phyloP scores from a whole-genome alignment of 2,113 vertebrate genomes.

The Triplophysa rosa region DNA sequence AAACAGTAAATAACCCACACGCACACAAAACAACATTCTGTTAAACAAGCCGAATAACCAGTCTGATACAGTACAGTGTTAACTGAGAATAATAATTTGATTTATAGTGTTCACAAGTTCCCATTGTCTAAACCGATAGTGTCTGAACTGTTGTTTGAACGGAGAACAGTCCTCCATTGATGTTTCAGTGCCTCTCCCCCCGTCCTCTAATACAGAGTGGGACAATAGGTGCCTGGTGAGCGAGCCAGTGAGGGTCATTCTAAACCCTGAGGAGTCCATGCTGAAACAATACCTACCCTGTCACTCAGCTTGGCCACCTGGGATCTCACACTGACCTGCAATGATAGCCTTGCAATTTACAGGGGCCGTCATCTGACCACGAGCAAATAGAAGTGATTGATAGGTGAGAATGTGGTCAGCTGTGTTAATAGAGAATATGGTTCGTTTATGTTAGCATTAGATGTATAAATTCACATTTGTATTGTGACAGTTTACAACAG shows the following conservation, averaged over 20 bases:
- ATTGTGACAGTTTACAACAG: background rate
- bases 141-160: constrained; percentile 48
- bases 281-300: constrained; percentile 41
- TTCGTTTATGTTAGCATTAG: background rate
- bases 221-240: constrained; percentile 58
- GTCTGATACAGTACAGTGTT: constrained; percentile 11
- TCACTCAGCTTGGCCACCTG: constrained; percentile 41
- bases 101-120: constrained; percentile 51
- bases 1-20: background rate
- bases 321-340: constrained; percentile 42
- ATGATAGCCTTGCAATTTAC: background rate
- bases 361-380: background rate
- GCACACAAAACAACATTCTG: constrained; percentile 12
- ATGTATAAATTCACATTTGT: background rate
- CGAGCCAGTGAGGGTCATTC: constrained; percentile 47
- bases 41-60: background rate
- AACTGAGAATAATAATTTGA: constrained; percentile 26
- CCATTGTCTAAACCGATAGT: constrained; percentile 60
- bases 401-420: constrained; percentile 19
- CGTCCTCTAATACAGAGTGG: constrained; percentile 37
- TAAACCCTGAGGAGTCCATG: constrained; percentile 20
- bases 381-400: constrained; percentile 18
- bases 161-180: constrained; percentile 64
- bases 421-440: background rate
- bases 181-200: constrained; percentile 57